phyloP scores from a whole-genome alignment of 2,797 vertebrate genomes.

The Decapterus maruadsi region DNA sequence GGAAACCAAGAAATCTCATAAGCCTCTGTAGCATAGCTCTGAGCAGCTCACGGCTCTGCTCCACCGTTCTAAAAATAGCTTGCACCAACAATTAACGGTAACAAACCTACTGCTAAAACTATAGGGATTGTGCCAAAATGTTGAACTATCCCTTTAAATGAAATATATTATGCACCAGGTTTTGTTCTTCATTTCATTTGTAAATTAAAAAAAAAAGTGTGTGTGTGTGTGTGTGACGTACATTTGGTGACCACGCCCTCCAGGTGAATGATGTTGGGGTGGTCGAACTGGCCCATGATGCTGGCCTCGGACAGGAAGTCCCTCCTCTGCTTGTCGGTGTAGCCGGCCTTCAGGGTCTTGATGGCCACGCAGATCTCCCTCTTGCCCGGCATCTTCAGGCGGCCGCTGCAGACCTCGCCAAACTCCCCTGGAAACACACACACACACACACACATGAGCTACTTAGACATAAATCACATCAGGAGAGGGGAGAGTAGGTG shows the following conservation, averaged over 20 bases:
- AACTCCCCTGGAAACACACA: constrained; percentile 89
- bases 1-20: no score
- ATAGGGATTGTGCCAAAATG: no score
- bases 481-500: not conserved
- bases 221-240: constrained; percentile 64
- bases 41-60: no score
- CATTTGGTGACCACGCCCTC: constrained; percentile 99
- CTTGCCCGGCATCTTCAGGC: constrained; percentile 96
- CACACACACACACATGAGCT: constrained; percentile 8
- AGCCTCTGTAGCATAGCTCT: no score
- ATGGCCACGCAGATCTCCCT: constrained; percentile 98
- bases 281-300: constrained; percentile 99
- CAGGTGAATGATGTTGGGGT: constrained; percentile 98
- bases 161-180: constrained; percentile 10
- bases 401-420: constrained; percentile 97
- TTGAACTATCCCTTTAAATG: not conserved
- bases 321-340: constrained; percentile 96
- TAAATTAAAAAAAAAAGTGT: no score
- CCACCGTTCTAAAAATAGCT: no score
- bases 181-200: not conserved
- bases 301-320: constrained; percentile 98
- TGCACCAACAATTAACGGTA: no score
- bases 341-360: constrained; percentile 97
- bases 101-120: no score
- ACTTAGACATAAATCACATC: constrained; percentile 45